A percentile compares a stretch with the other conserved stretches of the same genome.
These are phyloP conservation scores for Cylindroiulus punctatus DNA, from an alignment of 2,888 invertebrate genomes.

Conservation along the genomic window DNA sequence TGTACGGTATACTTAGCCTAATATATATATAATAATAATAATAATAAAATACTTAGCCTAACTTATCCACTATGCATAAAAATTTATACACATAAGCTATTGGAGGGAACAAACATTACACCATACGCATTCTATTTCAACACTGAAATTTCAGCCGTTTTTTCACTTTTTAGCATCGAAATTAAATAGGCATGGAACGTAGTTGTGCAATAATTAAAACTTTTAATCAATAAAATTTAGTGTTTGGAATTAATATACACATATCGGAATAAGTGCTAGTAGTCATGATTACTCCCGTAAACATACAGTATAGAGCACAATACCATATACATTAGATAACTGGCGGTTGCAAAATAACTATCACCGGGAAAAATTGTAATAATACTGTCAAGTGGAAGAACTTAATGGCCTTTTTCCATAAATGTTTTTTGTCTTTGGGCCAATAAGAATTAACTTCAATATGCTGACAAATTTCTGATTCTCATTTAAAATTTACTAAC, in stretches of 20 bases:
- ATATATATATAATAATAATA: too few relatives aligned
- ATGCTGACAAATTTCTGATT: background rate
- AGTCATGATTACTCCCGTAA: background rate
- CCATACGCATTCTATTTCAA: too few relatives aligned
- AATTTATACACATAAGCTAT: too few relatives aligned
- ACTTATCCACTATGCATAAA: too few relatives aligned
- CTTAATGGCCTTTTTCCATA: background rate
- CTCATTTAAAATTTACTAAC: background rate
- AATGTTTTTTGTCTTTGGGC: background rate
- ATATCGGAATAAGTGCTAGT: background rate
- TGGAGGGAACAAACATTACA: too few relatives aligned
- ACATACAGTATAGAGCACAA: background rate
- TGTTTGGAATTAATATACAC: background rate
- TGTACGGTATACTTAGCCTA: too few relatives aligned
- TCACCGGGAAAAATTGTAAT: background rate
- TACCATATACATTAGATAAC: too few relatives aligned
- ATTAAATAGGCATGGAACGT: too few relatives aligned
- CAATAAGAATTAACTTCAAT: background rate
- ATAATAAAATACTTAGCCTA: too few relatives aligned
- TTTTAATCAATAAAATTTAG: constrained; percentile 36
- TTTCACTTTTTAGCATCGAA: too few relatives aligned
- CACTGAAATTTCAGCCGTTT: too few relatives aligned
- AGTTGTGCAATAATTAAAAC: background rate
- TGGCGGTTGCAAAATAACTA: background rate
- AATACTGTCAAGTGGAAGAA: constrained; percentile 21